Conservation (phyloP, 1,140 invertebrate species). For the Chlorops oryzae region DNA sequence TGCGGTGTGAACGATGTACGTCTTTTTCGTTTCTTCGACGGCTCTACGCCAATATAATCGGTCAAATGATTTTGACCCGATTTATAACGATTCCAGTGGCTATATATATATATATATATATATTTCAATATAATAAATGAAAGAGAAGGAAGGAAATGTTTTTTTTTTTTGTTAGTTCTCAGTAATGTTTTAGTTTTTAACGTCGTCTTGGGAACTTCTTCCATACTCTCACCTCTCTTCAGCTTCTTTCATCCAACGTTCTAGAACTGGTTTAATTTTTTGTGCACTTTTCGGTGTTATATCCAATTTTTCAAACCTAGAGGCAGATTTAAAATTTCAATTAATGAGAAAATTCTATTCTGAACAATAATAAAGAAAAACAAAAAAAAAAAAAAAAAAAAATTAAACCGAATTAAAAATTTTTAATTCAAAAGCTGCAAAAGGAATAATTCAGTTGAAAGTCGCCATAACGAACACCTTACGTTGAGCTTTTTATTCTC, state of each 20-base stretch:
- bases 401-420: background rate
- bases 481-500: too few relatives aligned
- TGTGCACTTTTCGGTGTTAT: constrained; percentile 98
- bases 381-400: background rate
- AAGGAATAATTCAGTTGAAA: too few relatives aligned
- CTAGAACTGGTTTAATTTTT: constrained; percentile 97
- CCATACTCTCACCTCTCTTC: constrained; percentile 81
- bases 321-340: background rate
- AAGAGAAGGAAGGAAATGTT: constrained; percentile 8
- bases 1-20: constrained; percentile 95
- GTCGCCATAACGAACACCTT: too few relatives aligned
- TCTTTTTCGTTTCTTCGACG: constrained; percentile 92
- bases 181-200: background rate
- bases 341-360: background rate
- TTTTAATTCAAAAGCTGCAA: too few relatives aligned
- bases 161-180: constrained; percentile 19
- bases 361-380: background rate
- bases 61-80: constrained; percentile 87
- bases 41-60: constrained; percentile 92
- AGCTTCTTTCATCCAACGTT: constrained; percentile 96
- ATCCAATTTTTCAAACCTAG: constrained; percentile 98
- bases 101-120: constrained; percentile 11
- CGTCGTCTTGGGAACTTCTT: constrained; percentile 34
- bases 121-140: background rate
- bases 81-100: constrained; percentile 68